phyloP scores from a whole-genome alignment of 2,113 vertebrate genomes.

The Protobothrops mucrosquamatus region DNA sequence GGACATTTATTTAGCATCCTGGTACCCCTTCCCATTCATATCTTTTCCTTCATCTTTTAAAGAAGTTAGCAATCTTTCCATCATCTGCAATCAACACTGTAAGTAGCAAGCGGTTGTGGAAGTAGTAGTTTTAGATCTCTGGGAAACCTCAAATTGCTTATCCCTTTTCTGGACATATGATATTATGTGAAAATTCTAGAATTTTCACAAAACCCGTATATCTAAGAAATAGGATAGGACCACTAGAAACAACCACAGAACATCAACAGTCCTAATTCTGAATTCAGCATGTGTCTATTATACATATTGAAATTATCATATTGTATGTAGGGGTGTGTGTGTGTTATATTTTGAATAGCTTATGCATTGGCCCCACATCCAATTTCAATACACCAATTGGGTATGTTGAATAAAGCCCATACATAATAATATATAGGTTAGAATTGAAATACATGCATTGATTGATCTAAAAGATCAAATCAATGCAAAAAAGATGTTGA shows the following conservation, averaged over 20 bases:
- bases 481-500: neutral
- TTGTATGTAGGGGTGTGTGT: neutral
- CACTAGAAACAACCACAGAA: neutral
- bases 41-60: neutral
- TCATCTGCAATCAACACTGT: neutral
- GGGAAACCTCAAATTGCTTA: neutral
- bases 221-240: neutral
- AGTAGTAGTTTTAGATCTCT: neutral
- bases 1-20: neutral
- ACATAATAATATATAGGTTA: neutral
- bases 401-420: neutral
- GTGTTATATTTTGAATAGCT: neutral
- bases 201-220: neutral
- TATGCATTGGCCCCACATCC: neutral
- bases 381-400: neutral
- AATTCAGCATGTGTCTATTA: neutral
- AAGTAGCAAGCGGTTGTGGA: neutral
- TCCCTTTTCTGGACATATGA: neutral
- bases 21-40: neutral
- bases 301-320: neutral
- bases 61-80: neutral
- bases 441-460: neutral
- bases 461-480: neutral
- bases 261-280: neutral
- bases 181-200: neutral